Percentiles rank a stretch among this genome's conserved stretches.
Conservation (phyloP, 35 echinoderm and acorn worm species). For the Anneissia japonica region DNA sequence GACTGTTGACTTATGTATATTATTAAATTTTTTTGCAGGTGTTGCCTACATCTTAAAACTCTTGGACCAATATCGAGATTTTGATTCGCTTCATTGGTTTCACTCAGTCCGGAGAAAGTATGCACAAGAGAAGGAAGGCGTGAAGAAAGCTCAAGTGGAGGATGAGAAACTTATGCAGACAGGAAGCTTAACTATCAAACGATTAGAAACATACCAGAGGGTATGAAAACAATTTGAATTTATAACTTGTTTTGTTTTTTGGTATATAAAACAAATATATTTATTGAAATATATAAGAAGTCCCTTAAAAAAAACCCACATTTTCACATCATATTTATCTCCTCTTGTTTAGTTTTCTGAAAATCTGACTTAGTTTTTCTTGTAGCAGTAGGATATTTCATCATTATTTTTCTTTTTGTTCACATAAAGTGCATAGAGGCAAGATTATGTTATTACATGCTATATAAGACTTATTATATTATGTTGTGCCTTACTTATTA, state of each 20-base stretch:
- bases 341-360: too few species aligned
- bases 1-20: slow-evolving; percentile 2
- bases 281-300: too few species aligned
- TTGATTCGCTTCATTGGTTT: slow-evolving; percentile 98
- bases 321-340: background rate
- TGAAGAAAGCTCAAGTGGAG: background rate
- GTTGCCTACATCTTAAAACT: slow-evolving; percentile 97
- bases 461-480: too few species aligned
- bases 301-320: too few species aligned
- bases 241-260: too few species aligned
- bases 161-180: slow-evolving; percentile 93
- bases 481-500: too few species aligned
- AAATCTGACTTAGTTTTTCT: too few species aligned
- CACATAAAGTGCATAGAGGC: too few species aligned
- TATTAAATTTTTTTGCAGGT: slow-evolving; percentile 39
- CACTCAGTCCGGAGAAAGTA: slow-evolving; percentile 89
- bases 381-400: too few species aligned
- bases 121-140: slow-evolving; percentile 66
- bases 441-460: too few species aligned
- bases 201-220: slow-evolving; percentile 90
- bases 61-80: slow-evolving; percentile 91
- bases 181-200: slow-evolving; percentile 74
- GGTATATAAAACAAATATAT: too few species aligned
- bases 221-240: slow-evolving; percentile 9
- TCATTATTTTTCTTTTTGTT: too few species aligned